A percentile compares a stretch with the other conserved stretches of the same genome.
Conservation (phyloP, 2,888 invertebrate species). For the Schizaphis graminum region DNA sequence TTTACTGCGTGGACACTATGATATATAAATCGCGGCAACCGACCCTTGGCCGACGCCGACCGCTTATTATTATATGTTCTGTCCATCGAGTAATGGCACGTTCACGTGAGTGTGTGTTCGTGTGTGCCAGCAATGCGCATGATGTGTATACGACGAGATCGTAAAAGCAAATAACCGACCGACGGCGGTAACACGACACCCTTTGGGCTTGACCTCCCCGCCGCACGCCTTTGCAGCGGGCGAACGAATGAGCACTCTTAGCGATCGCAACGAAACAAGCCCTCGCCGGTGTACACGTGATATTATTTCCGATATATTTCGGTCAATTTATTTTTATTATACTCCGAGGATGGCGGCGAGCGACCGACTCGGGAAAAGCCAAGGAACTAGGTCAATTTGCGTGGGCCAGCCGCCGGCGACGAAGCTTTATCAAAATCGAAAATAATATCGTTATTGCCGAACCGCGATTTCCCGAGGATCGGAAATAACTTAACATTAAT, state of each 20-base stretch:
- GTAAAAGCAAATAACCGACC: constrained; percentile 32
- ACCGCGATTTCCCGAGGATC: background rate
- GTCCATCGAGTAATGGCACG: background rate
- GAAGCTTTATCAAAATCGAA: background rate
- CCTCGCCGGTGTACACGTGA: background rate
- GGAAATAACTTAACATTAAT: constrained; percentile 23
- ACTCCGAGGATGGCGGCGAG: background rate
- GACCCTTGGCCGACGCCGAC: background rate
- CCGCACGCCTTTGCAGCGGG: background rate
- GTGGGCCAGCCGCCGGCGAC: background rate
- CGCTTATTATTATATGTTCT: background rate
- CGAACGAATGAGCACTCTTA: background rate
- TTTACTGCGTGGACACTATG: background rate
- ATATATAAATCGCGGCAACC: background rate
- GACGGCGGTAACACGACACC: constrained; percentile 21
- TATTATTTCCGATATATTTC: constrained; percentile 23
- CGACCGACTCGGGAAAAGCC: constrained; percentile 2
- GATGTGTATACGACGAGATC: background rate
- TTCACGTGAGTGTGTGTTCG: background rate
- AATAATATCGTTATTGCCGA: background rate
- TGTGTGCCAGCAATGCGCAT: background rate
- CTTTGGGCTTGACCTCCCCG: background rate
- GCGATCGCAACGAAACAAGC: background rate
- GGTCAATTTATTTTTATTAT: constrained; percentile 57
- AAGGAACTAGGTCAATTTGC: constrained; percentile 9